Percentiles rank a stretch among this genome's conserved stretches.
These are phyloP conservation scores for Cistogaster globosa DNA, from an alignment of 2,888 invertebrate genomes.

Conservation along the genomic window DNA sequence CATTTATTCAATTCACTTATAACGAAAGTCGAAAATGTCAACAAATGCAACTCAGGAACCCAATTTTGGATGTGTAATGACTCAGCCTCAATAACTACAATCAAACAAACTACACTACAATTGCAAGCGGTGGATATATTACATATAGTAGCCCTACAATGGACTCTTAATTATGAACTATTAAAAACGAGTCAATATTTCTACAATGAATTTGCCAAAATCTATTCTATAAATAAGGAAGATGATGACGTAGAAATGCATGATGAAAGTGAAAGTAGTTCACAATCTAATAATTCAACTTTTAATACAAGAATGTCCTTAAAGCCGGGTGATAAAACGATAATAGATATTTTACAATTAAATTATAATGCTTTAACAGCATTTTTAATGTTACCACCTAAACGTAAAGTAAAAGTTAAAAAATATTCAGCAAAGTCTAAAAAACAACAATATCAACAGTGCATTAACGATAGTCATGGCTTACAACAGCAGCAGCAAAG, in stretches of 20 bases:
- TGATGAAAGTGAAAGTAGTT: conserved; percentile 43
- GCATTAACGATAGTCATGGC: conserved; percentile 25
- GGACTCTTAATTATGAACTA: conserved; percentile 81
- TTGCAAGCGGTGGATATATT: conserved; percentile 78
- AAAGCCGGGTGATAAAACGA: conserved; percentile 78
- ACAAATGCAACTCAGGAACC: not conserved
- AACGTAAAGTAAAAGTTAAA: conserved; percentile 32
- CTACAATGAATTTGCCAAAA: conserved; percentile 79
- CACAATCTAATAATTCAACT: conserved; percentile 34
- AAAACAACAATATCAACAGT: conserved; percentile 26
- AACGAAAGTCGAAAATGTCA: conserved; percentile 65
- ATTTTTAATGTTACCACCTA: conserved; percentile 77
- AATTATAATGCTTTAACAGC: conserved; percentile 80
- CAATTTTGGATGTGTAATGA: conserved; percentile 67
- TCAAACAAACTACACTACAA: conserved; percentile 28
- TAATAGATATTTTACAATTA: conserved; percentile 78
- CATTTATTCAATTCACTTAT: conserved; percentile 77
- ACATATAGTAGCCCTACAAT: conserved; percentile 79
- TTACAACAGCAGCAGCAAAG: conserved; percentile 23
- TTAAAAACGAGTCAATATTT: conserved; percentile 80
- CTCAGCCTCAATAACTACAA: not conserved
- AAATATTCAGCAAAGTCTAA: conserved; percentile 46
- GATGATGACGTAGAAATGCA: conserved; percentile 64
- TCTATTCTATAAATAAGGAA: conserved; percentile 78
- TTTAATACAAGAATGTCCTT: conserved; percentile 65